Evolutionary conservation across 2,888 invertebrate genomes (phyloP).

Genomic region (Cosmia pyralina): DNA sequence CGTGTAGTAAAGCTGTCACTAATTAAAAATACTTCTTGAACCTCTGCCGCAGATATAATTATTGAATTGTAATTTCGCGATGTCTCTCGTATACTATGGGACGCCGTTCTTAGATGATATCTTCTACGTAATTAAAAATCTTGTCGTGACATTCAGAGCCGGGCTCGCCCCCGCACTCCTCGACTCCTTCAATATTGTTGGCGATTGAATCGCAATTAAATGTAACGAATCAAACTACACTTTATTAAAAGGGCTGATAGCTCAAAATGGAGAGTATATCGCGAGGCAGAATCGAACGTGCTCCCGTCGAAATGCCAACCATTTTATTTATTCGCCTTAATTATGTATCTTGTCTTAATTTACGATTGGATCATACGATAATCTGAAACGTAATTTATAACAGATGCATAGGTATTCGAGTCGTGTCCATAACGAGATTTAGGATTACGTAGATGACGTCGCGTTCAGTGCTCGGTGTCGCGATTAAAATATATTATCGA

Average conservation of each 20-base stretch:
- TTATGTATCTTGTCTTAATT: conserved; percentile 91
- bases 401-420: conserved; percentile 88
- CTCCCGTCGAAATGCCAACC: conserved; percentile 90
- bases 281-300: conserved; percentile 87
- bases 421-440: conserved; percentile 89
- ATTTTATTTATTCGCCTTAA: conserved; percentile 91
- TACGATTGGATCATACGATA: conserved; percentile 91
- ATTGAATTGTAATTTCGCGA: conserved; percentile 88
- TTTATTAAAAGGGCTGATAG: conserved; percentile 89
- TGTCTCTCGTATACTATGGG: conserved; percentile 84
- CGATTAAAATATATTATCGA: conserved; percentile 87
- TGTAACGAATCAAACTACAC: conserved; percentile 88
- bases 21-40: conserved; percentile 77
- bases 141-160: conserved; percentile 90
- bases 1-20: conserved; percentile 77
- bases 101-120: conserved; percentile 88
- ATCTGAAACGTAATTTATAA: conserved; percentile 89
- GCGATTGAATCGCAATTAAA: conserved; percentile 90
- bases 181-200: conserved; percentile 88
- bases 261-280: conserved; percentile 86
- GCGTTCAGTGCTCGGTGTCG: conserved; percentile 76
- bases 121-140: conserved; percentile 90
- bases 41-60: conserved; percentile 78
- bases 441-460: conserved; percentile 86
- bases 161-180: conserved; percentile 88